Evolutionary conservation across 2,797 vertebrate genomes (phyloP), one percentile per base, ranked within the genome.

Genomic region (Alauda arvensis): DNA sequence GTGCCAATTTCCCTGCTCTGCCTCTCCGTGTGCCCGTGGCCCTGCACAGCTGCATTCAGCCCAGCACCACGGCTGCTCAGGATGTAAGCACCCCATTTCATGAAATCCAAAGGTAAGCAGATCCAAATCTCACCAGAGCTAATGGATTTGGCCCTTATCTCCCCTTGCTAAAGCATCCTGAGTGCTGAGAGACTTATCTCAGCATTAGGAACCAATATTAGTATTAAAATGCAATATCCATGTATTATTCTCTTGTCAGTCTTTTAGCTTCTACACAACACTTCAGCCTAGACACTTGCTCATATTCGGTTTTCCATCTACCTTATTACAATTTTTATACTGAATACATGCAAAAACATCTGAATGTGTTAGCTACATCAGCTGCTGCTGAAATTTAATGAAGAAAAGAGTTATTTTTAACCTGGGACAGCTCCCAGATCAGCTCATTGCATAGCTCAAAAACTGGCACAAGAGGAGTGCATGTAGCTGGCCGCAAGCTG

Each of bases 111-210:
- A 94, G 82, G 91, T 87, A 93, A 93, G 79, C 70, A 85, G 90
- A 95, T 91, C 86, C 87, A 91, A 89, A 94, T 93, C 94, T 88
- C 83, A 77, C 51, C 83, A 85, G 66, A 88, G 65, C 81, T 91
- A 95, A 94, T 85, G 84, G 86, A 92, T 93, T 92, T 92, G 86
- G 79, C 62, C 56, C 82, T 95, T 94, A 94, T 91, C 92, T 90
- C 45, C 88, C 66, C 63, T 61, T 85, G 57, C 74, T 90, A 80
- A 92, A 90, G 57, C 77, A 91, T 80, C 37, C 78, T 14, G 45
- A 89, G 78, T 77, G 48, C 83, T 80, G 83, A 88, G 86, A 88
- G 82, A 91, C 72, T 88, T 91, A 92, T 80, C 86, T 92, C 53
- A 93, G 90, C 60, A 72, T 92, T 88, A 87, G 79, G 53, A 92